Evolutionary conservation across 2,888 invertebrate genomes (phyloP), one percentile per base, ranked within the genome.

Genomic region (Spilarctia lutea): DNA sequence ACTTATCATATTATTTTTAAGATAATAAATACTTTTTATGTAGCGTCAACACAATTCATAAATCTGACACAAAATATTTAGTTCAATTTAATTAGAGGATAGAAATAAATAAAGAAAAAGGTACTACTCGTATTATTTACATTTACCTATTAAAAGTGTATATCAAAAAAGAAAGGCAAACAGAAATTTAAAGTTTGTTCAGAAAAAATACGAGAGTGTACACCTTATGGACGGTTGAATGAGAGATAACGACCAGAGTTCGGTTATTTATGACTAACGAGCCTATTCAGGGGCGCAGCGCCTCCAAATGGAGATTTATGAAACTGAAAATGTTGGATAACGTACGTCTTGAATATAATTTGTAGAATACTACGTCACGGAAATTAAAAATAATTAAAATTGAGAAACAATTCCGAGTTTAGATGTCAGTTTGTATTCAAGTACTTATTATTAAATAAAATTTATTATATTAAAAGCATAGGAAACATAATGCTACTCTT

Each of bases 261-360:
- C 91, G 93, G 93, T 93, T 94, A 94, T 94, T 94, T 94, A 94
- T 94, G 94, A 94, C 90, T 94, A 94, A 95, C 94, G 94, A 95
- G 94, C 94, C 94, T 93, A 95, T 95, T 95, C 94, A 94, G 90
- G 86, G 87, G 87, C 88, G 89, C 89, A 88, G 88, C 86, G 90
- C 86, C 88, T 88, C 91, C 90, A 92, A 94, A 94, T 94, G 92
- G 93, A 94, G 93, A 94, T 94, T 94, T 94, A 94, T 94, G 93
- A 93, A 94, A 94, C 91, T 93, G 93, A 94, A 94, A 94, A 94
- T 92, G 92, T 91, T 88, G 89, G 92, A 88, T 89, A 91, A 90
- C 92, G 91, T 92, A 90, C 91, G 91, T 92, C 92, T 92, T 91
- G 88, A 88, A 87, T 86, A 89, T 91, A 92, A 93, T 93, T 93